These are phyloP conservation scores for Desmophyllum pertusum DNA, from an alignment of 92 coral and sea anemone species.

Conservation along the genomic window DNA sequence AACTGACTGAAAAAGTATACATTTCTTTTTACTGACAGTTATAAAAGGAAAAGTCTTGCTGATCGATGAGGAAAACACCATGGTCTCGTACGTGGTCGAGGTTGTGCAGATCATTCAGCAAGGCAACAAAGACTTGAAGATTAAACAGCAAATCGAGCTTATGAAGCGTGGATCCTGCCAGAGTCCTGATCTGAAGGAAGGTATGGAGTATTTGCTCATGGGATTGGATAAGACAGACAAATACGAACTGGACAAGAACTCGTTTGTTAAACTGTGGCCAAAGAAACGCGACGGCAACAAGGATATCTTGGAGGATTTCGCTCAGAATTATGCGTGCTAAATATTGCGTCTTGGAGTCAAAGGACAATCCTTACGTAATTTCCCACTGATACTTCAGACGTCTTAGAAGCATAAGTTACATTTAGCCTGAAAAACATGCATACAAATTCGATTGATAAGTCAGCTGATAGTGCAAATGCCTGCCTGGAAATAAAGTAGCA, in stretches of 20 bases:
- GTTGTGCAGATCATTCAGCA: slow-evolving; percentile 59
- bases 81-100: slow-evolving; percentile 53
- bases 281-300: background rate
- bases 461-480: background rate
- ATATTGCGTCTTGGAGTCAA: background rate
- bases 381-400: background rate
- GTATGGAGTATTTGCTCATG: slow-evolving; percentile 68
- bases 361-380: background rate
- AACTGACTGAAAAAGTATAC: background rate
- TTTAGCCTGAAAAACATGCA: background rate
- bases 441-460: background rate
- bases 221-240: slow-evolving; percentile 67
- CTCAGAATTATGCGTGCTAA: background rate
- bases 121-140: slow-evolving; percentile 53
- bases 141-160: slow-evolving; percentile 33
- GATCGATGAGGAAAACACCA: slow-evolving; percentile 62
- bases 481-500: background rate
- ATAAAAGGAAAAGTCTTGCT: slow-evolving; percentile 70
- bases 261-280: slow-evolving; percentile 70
- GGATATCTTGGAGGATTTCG: slow-evolving; percentile 25
- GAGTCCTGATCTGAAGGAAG: slow-evolving; percentile 65
- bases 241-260: slow-evolving; percentile 61
- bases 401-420: too few relatives aligned
- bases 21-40: background rate
- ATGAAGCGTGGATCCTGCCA: slow-evolving; percentile 68